These are phyloP conservation scores for Setipinna tenuifilis DNA, from an alignment of 2,797 vertebrate genomes.

Conservation along the genomic window DNA sequence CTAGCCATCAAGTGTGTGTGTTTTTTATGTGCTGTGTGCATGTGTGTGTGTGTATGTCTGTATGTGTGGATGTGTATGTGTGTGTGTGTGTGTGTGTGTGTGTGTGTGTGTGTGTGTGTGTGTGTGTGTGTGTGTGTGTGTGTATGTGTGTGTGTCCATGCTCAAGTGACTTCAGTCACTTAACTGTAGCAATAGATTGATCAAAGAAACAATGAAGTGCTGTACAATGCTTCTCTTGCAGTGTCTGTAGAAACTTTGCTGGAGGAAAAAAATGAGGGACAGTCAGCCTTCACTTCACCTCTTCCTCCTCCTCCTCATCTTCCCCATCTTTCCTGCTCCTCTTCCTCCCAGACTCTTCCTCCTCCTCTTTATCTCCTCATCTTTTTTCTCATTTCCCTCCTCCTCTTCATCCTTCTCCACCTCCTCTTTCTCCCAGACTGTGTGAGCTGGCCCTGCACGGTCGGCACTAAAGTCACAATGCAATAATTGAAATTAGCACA, in stretches of 20 bases:
- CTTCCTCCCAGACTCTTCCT: not conserved
- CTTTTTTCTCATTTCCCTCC: not conserved
- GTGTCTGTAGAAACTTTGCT: not conserved
- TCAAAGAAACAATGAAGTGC: no score
- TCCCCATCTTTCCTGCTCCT: not conserved
- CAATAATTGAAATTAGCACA: conserved; percentile 50
- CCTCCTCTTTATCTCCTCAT: not conserved
- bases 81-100: not conserved
- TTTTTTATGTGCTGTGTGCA: not conserved
- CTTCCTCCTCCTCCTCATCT: not conserved
- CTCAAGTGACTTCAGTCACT: no score
- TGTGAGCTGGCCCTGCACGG: not conserved
- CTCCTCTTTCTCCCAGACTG: not conserved
- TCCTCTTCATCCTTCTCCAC: not conserved
- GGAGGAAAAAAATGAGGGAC: not conserved
- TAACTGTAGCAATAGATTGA: no score
- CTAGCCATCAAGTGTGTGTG: no score
- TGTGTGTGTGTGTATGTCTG: conserved; percentile 1
- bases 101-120: not conserved
- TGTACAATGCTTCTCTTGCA: no score
- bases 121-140: not conserved
- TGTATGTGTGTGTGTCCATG: no score
- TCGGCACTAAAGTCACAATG: conserved; percentile 19
- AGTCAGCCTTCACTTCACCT: not conserved
- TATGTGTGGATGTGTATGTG: not conserved